phyloP scores from a whole-genome alignment of 2,888 invertebrate genomes.

The Atethmia centrago region DNA sequence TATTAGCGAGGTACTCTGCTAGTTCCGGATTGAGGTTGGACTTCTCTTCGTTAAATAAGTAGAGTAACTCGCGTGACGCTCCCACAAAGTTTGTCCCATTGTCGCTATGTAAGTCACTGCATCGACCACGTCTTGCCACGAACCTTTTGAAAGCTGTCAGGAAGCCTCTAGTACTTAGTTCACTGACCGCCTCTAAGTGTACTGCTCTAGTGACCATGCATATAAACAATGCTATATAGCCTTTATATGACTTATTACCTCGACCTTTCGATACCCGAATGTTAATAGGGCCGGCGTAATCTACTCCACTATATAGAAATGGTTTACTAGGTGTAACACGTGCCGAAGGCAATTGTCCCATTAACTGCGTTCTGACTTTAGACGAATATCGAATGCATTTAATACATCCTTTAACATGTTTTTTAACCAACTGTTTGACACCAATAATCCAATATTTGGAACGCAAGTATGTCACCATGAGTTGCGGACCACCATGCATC shows the following conservation, averaged over 20 bases:
- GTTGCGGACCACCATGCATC: slow-evolving; percentile 4
- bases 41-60: not conserved
- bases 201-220: slow-evolving; percentile 12
- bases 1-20: not conserved
- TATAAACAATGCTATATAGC: slow-evolving; percentile 10
- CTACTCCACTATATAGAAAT: not conserved
- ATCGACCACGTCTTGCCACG: not conserved
- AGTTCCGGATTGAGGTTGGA: not conserved
- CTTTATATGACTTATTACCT: not conserved
- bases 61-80: not conserved
- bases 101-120: not conserved
- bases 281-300: not conserved
- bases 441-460: not conserved
- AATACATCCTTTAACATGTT: not conserved
- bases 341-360: too few relatives aligned
- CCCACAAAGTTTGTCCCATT: slow-evolving; percentile 10
- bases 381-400: too few relatives aligned
- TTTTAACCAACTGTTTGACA: not conserved
- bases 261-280: not conserved
- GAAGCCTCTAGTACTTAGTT: not conserved
- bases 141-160: not conserved
- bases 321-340: not conserved
- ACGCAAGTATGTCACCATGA: not conserved
- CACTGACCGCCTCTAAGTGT: not conserved
- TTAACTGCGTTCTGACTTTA: too few relatives aligned